Evolutionary conservation across 2,113 vertebrate species (phyloP), one percentile per base, ranked within the genome.

Genomic region (Stegastes partitus): DNA sequence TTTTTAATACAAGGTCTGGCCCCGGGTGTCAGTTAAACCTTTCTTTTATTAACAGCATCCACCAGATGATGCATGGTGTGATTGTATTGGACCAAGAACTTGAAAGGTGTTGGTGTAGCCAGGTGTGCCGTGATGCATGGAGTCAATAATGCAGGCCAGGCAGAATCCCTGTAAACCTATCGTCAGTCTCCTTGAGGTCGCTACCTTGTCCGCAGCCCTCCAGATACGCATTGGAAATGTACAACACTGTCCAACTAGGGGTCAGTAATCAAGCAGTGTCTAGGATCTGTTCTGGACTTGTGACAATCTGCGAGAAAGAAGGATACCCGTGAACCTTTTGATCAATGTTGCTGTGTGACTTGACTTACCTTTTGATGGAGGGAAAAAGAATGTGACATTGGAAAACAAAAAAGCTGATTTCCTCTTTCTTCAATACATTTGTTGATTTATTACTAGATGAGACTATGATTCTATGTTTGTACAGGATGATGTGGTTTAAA

Each of bases 381-480:
- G 16, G 54, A 50, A 61, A 73, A 31, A 39, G 68, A 44, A 61
- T 44, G 23, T 50, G 61, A 63, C n/a, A 23, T 21, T 16, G 18
- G 31, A 16, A 34, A 19, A 54, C 14, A 18, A 53, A 59, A 18
- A 25, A 70, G 51, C 72, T 34, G 69, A 76, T 68, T 79, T 64
- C 67, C 39, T 37, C 37, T 68, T 61, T 71, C 23, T 79, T 26
- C 19, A 12, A 74, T 55, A 55, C 19, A 42, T 66, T 37, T 76
- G 31, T 74, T 68, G 45, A 77, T 82, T 77, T 87, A 68, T 73
- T 86, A 75, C 34, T 82, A 25, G 77, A 82, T 92, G 85, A 93
- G 84, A 91, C 87, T 88, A 86, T 71, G 81, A 84, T 86, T 88
- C 78, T 73, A 73, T 88, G 83, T 91, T 85, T 93, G 92, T 94